These are phyloP conservation scores for Neodon shergylaensis DNA, from an alignment of 2,113 vertebrate genomes.

Conservation along the genomic window DNA sequence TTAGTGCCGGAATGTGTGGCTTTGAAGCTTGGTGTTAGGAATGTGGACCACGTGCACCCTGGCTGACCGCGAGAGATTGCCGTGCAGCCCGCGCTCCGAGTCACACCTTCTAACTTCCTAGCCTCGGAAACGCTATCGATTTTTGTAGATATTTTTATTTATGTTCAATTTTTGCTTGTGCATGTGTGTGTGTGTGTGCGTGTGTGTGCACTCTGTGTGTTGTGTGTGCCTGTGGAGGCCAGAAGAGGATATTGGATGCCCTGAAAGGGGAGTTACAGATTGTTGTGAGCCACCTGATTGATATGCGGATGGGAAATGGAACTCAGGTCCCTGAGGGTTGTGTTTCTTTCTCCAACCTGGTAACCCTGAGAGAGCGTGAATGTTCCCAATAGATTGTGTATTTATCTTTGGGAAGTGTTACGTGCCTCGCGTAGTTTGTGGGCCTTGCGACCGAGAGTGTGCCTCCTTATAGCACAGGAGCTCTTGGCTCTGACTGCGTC, in stretches of 20 bases:
- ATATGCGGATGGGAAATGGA: not conserved
- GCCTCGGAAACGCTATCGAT: not conserved
- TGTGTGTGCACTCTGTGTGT: not conserved
- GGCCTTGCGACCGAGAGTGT: not conserved
- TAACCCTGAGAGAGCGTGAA: not conserved
- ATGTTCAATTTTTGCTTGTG: not conserved
- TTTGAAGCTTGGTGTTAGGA: not conserved
- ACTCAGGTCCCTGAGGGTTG: not conserved
- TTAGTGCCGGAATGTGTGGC: not conserved
- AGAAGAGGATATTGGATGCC: not conserved
- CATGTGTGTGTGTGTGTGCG: fast-evolving
- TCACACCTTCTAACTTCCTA: not conserved
- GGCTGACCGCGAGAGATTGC: fast-evolving
- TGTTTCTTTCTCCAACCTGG: not conserved
- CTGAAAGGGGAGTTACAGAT: not conserved
- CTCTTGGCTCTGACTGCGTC: not conserved
- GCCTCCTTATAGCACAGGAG: not conserved
- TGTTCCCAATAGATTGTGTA: not conserved
- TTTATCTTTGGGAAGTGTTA: not conserved
- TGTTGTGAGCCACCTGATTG: not conserved
- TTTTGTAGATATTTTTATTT: not conserved
- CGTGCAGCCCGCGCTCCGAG: too few relatives aligned
- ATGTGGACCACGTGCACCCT: not conserved
- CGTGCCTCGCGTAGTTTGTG: not conserved
- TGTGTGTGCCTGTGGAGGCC: not conserved